phyloP scores from a whole-genome alignment of 2,888 invertebrate genomes.

The Dexiosoma caninum region DNA sequence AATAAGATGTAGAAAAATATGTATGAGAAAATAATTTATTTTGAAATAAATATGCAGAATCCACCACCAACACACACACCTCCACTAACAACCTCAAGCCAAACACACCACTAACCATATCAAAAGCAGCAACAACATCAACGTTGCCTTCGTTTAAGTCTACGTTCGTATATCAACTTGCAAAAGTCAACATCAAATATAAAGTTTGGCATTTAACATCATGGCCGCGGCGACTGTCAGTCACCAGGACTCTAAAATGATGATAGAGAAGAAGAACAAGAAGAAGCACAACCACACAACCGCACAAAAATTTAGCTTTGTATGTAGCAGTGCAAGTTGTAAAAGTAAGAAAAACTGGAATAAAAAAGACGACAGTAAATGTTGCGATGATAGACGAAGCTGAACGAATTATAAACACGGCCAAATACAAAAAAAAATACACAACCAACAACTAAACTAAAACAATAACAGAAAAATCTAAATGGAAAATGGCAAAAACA shows the following conservation, averaged over 20 bases:
- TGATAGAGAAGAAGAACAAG: constrained; percentile 2
- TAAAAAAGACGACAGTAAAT: constrained; percentile 57
- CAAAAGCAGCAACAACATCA: constrained; percentile 4
- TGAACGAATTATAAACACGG: constrained; percentile 57
- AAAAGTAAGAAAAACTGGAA: constrained; percentile 18
- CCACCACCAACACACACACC: constrained; percentile 12
- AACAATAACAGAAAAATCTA: not conserved
- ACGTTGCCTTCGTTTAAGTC: constrained; percentile 3
- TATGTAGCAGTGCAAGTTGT: constrained; percentile 5
- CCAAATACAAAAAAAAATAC: too few species aligned
- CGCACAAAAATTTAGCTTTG: too few species aligned
- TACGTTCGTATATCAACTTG: constrained; percentile 26
- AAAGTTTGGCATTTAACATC: constrained; percentile 61
- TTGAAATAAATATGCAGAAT: constrained; percentile 30
- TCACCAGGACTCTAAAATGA: constrained; percentile 57
- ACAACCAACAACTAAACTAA: constrained; percentile 36
- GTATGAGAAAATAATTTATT: too few species aligned
- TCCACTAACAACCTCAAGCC: not conserved
- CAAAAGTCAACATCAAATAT: constrained; percentile 50
- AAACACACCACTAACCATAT: not conserved
- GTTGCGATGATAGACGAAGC: constrained; percentile 63
- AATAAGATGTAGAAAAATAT: not conserved
- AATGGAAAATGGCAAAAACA: constrained; percentile 33
- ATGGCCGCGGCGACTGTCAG: constrained; percentile 62
- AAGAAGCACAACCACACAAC: constrained; percentile 3